Evolutionary conservation across 2,113 vertebrate species (phyloP), one percentile per base, ranked within the genome.

Genomic region (Perca schrenkii): DNA sequence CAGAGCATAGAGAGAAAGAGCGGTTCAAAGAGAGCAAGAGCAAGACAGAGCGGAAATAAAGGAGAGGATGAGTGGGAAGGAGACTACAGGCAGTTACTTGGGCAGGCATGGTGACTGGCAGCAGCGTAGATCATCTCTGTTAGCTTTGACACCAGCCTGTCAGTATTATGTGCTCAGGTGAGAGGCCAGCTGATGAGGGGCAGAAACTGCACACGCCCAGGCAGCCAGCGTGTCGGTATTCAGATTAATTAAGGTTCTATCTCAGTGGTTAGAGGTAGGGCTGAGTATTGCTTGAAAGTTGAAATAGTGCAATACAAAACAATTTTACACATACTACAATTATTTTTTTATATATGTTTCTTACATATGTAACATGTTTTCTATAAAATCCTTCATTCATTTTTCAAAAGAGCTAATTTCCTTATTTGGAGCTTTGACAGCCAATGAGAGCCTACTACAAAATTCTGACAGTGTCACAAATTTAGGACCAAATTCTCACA

Each of bases 41-140:
- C 17, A 16, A 36, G 63, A 21, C 21, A 15, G 47, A 43, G 31
- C 52, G 66, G 62, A 68, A 52, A 52, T 57, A 61, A 54, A 74
- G 50, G 28, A 68, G n/a, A 64, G 25, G 57, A 54, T 60, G 77
- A 73, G 56, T 66, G 46, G 34, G 43, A 8, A 50, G 76, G 36
- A 49, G 60, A 67, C 43, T 68, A 46, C 8, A 70, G 67, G 25
- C 62, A 54, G 72, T 82, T 31, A 78, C 13, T 4, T 34, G 5
- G 57, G 58, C 54, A 73, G 54, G 52, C 17, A 81, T 61, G 64
- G 43, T 10, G n/a, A 58, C 60, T 70, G 74, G 81, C 65, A 72
- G 76, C 54, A 77, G 16, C 16, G 4, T 64, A 74, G 58, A 84
- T 88, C 68, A 78, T 70, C 53, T 75, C 34, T 70, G 11, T 78